These are phyloP conservation scores for Tachystola acroxantha DNA, from an alignment of 2,888 invertebrate species.

Conservation along the genomic window DNA sequence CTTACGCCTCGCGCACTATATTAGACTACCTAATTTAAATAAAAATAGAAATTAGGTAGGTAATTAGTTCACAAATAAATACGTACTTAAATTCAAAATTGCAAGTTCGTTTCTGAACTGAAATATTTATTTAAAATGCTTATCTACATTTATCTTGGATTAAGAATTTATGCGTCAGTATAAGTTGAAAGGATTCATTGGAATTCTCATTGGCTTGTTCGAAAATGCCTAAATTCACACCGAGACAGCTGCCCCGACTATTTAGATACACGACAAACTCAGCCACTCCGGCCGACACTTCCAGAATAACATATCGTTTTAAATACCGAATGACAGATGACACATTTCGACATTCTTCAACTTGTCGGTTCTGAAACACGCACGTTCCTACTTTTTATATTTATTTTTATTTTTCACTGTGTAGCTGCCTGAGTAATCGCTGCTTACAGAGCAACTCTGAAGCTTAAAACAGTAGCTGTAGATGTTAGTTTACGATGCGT, in stretches of 20 bases:
- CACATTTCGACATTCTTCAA: slow-evolving; percentile 78
- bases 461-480: slow-evolving; percentile 27
- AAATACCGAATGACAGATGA: slow-evolving; percentile 77
- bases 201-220: slow-evolving; percentile 54
- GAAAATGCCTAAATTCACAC: slow-evolving; percentile 55
- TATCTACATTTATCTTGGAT: too few species aligned
- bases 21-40: too few species aligned
- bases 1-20: too few species aligned
- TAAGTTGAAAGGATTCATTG: slow-evolving; percentile 36
- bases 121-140: too few species aligned
- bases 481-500: slow-evolving; percentile 21
- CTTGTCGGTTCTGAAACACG: slow-evolving; percentile 74
- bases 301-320: slow-evolving; percentile 74
- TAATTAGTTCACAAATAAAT: too few species aligned
- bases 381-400: slow-evolving; percentile 49
- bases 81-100: too few species aligned
- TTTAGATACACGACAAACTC: slow-evolving; percentile 60
- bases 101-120: too few species aligned
- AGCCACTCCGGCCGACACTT: slow-evolving; percentile 49
- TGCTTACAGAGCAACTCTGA: slow-evolving; percentile 20
- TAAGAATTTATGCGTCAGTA: slow-evolving; percentile 34
- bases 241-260: slow-evolving; percentile 63
- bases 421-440: slow-evolving; percentile 27
- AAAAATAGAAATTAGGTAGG: too few species aligned
- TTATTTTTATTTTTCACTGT: slow-evolving; percentile 50